Evolutionary conservation across 1,140 invertebrate genomes (phyloP).

Genomic region (Planococcus citri): DNA sequence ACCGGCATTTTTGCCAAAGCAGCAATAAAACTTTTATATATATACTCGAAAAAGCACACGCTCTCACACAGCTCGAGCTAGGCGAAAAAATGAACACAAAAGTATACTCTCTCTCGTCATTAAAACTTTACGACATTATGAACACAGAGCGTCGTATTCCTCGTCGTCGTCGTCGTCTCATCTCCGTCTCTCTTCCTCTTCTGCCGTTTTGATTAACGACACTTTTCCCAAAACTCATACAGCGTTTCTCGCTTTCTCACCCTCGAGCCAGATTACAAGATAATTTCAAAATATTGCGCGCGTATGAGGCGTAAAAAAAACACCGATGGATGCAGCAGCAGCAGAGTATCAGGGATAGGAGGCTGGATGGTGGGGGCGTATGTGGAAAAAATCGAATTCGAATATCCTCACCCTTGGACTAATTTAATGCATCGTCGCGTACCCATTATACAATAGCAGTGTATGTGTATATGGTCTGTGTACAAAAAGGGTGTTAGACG

Average conservation of each 20-base stretch:
- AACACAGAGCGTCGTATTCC: neutral
- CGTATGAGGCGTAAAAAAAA: neutral
- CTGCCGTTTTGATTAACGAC: neutral
- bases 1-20: neutral
- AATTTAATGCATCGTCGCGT: neutral
- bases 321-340: too few relatives aligned
- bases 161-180: too few relatives aligned
- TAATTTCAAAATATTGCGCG: too few relatives aligned
- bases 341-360: too few relatives aligned
- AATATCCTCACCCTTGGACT: neutral
- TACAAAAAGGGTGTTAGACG: neutral
- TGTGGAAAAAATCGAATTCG: neutral
- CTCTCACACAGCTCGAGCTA: too few relatives aligned
- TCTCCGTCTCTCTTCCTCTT: too few relatives aligned
- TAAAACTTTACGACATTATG: conserved; percentile 7
- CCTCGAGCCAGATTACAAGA: too few relatives aligned
- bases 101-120: neutral
- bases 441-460: neutral
- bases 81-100: neutral
- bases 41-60: neutral
- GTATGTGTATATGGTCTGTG: too few relatives aligned
- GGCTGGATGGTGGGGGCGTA: neutral
- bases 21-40: too few relatives aligned
- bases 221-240: neutral
- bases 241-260: too few relatives aligned